phyloP scores from a whole-genome alignment of 2,888 invertebrate species.

The Vesta saturnalis region DNA sequence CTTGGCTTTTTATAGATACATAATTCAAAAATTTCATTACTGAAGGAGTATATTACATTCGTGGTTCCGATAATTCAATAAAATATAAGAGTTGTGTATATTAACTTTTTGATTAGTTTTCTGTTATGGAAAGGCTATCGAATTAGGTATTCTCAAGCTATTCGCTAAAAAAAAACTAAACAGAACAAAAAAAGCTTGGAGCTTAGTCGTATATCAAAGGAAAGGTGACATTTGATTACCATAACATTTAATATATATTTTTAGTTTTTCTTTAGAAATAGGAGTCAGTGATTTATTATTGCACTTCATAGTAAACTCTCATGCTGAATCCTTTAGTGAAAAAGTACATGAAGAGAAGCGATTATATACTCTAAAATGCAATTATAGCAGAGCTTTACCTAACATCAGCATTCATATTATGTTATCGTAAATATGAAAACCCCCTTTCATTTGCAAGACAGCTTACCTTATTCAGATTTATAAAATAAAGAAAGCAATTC shows the following conservation, averaged over 20 bases:
- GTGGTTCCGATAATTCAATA: not conserved
- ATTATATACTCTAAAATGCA: too few relatives aligned
- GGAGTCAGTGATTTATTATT: too few relatives aligned
- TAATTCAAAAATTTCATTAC: slow-evolving; percentile 17
- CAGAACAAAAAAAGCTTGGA: not conserved
- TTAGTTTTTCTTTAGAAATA: slow-evolving; percentile 5
- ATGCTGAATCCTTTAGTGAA: too few relatives aligned
- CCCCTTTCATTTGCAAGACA: too few relatives aligned
- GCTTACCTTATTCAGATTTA: too few relatives aligned
- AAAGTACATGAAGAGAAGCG: too few relatives aligned
- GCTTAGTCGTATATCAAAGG: not conserved
- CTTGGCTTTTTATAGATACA: slow-evolving; percentile 15
- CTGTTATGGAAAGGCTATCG: not conserved
- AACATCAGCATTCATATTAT: too few relatives aligned
- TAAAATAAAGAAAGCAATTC: too few relatives aligned
- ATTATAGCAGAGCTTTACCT: too few relatives aligned
- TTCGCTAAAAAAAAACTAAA: not conserved
- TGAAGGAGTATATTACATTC: slow-evolving; percentile 2
- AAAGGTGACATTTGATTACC: slow-evolving; percentile 4
- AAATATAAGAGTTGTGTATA: not conserved
- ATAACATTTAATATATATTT: slow-evolving; percentile 11
- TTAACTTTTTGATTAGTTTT: not conserved
- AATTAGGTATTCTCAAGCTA: not conserved
- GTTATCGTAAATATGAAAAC: too few relatives aligned
- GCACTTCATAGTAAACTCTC: too few relatives aligned